These are phyloP conservation scores for Simalia tracyae DNA, from an alignment of 2,797 vertebrate genomes.

Conservation along the genomic window DNA sequence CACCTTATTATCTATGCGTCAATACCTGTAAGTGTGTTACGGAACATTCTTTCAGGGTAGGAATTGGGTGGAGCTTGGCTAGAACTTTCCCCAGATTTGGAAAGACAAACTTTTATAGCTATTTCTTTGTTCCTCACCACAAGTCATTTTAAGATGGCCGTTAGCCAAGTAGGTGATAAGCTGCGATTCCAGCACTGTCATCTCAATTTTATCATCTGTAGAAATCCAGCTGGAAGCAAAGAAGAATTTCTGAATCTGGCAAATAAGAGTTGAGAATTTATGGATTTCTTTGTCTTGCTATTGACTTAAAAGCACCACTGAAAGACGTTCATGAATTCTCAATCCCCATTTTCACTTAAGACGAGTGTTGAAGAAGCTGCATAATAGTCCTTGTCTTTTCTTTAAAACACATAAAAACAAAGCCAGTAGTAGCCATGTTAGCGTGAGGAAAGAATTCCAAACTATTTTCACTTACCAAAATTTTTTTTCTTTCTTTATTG, in stretches of 20 bases:
- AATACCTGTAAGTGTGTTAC: background rate
- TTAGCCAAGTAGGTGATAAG: conserved; percentile 26
- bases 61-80: background rate
- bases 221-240: background rate
- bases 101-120: background rate
- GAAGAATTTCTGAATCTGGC: background rate
- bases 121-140: background rate
- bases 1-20: background rate
- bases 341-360: background rate
- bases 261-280: background rate
- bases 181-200: rapidly evolving
- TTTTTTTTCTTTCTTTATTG: no score
- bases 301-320: background rate
- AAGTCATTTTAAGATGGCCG: background rate
- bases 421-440: no score
- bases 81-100: background rate
- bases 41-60: background rate
- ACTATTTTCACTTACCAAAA: no score
- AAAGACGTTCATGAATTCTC: background rate
- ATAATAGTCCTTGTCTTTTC: background rate
- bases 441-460: no score
- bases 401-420: background rate
- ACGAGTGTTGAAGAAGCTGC: background rate
- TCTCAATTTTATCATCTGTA: background rate
- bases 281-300: background rate